Percentiles rank a stretch among this genome's conserved stretches.
Conservation (phyloP, 1,140 invertebrate genomes). For the Teleogryllus occipitalis region DNA sequence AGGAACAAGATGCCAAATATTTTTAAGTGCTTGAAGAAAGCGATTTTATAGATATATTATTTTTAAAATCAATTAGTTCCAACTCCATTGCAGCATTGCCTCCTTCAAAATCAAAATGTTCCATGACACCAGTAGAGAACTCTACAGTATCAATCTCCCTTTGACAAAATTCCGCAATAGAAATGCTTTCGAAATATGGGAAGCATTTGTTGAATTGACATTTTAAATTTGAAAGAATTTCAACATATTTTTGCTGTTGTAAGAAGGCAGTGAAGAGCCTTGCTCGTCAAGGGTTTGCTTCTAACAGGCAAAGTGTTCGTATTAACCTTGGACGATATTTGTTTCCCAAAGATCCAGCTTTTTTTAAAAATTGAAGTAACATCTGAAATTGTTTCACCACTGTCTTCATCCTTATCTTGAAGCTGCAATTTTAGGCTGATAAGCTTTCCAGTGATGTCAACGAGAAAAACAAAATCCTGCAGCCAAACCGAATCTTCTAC, state of each 20-base stretch:
- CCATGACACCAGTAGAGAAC: background rate
- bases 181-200: background rate
- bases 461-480: background rate
- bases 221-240: background rate
- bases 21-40: background rate
- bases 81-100: background rate
- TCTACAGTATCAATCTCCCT: background rate
- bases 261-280: background rate
- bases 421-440: background rate
- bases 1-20: background rate
- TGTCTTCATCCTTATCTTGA: background rate
- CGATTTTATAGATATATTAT: background rate
- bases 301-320: background rate
- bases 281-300: background rate
- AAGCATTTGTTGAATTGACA: background rate
- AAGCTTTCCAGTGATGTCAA: background rate
- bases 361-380: background rate
- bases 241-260: background rate
- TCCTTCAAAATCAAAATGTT: no score
- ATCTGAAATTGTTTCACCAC: background rate
- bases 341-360: background rate
- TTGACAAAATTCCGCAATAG: background rate
- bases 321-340: background rate
- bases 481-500: constrained; percentile 4
- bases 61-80: background rate